These are phyloP conservation scores for Cheirogaleus major DNA, from an alignment of 2,797 vertebrate species.

Conservation along the genomic window DNA sequence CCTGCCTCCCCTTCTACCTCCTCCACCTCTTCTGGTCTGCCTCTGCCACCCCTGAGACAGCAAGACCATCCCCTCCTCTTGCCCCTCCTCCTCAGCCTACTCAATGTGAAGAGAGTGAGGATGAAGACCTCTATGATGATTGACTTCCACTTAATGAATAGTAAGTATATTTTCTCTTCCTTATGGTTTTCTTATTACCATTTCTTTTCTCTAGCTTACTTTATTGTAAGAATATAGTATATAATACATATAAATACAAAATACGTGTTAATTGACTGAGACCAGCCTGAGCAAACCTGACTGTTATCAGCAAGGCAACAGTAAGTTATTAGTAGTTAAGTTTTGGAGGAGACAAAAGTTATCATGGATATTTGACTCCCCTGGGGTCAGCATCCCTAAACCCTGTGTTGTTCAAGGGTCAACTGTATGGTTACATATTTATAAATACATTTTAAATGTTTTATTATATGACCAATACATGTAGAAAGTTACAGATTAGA, in stretches of 20 bases:
- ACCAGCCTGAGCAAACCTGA: too few relatives aligned
- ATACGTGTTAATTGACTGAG: neutral
- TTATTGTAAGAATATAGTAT: neutral
- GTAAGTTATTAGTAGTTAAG: neutral
- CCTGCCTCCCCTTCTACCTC: neutral
- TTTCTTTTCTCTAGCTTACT: neutral
- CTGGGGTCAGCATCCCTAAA: neutral
- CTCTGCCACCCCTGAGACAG: neutral
- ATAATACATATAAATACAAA: neutral
- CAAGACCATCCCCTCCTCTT: neutral
- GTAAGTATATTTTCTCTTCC: neutral
- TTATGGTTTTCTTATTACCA: neutral
- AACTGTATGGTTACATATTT: neutral
- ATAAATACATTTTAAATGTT: neutral
- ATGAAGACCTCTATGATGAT: neutral
- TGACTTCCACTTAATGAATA: neutral
- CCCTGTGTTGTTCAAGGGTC: neutral
- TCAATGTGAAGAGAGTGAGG: neutral
- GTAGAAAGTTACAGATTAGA: neutral
- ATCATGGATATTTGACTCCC: neutral
- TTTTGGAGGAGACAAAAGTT: neutral
- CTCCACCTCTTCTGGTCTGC: neutral
- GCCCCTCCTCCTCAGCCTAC: neutral
- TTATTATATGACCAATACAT: neutral
- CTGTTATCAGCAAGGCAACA: neutral